These are phyloP conservation scores for Trichonephila inaurata DNA, from an alignment of 1,140 invertebrate species.

Conservation along the genomic window DNA sequence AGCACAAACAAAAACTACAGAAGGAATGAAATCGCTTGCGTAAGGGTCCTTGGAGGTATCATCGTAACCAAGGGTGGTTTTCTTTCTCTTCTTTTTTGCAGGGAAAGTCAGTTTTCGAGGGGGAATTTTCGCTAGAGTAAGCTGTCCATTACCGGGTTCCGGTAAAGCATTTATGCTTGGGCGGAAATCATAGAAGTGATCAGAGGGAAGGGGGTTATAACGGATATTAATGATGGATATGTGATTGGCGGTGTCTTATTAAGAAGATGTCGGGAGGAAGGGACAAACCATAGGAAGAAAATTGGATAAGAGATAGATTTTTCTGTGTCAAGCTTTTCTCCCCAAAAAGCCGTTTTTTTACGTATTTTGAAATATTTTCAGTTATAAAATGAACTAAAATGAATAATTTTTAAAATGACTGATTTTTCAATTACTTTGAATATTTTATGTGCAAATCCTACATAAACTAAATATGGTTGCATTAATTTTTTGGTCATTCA, in stretches of 20 bases:
- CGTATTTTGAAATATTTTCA: too few relatives aligned
- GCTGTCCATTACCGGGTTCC: conserved; percentile 56
- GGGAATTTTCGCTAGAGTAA: not conserved
- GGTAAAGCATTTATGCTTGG: conserved; percentile 56
- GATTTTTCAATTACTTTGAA: too few relatives aligned
- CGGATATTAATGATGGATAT: conserved; percentile 47
- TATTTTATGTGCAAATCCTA: too few relatives aligned
- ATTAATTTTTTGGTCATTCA: too few relatives aligned
- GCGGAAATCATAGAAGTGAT: conserved; percentile 48
- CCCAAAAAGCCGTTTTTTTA: too few relatives aligned
- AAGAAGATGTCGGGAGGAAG: not conserved
- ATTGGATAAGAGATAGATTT: too few relatives aligned
- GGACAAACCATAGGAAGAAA: too few relatives aligned
- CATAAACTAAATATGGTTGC: too few relatives aligned
- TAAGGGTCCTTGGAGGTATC: conserved; percentile 35
- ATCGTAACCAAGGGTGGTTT: not conserved
- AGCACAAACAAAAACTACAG: conserved; percentile 37
- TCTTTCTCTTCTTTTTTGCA: not conserved
- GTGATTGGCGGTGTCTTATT: conserved; percentile 8
- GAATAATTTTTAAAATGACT: too few relatives aligned
- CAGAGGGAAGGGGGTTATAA: conserved; percentile 44
- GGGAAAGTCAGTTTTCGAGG: conserved; percentile 1
- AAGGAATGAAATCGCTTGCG: conserved; percentile 44
- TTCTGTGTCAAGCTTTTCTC: too few relatives aligned
- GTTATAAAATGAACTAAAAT: too few relatives aligned